Percentiles rank a stretch among this genome's conserved stretches.
Conservation (phyloP, 2,888 invertebrate genomes). For the Cephus pygmeus region DNA sequence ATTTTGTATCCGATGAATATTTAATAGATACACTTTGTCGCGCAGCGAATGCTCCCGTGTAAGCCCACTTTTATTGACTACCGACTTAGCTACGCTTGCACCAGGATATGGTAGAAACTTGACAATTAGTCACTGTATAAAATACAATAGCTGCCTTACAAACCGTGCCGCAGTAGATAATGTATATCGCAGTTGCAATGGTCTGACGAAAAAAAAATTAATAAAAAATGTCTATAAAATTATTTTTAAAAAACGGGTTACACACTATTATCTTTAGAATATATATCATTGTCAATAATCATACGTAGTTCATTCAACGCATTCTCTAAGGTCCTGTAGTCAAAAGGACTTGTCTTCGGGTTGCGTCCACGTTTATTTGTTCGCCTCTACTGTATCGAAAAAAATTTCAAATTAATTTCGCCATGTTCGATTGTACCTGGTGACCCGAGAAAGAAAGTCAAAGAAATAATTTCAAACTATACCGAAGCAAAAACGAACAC, state of each 20-base stretch:
- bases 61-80: background rate
- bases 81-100: background rate
- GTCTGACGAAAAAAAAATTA: background rate
- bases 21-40: background rate
- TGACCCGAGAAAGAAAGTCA: background rate
- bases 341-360: background rate
- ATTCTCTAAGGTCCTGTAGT: no score
- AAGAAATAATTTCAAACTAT: background rate
- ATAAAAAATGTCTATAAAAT: background rate
- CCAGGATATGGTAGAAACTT: background rate
- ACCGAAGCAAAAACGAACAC: background rate
- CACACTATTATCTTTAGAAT: no score
- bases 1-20: background rate
- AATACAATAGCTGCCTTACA: background rate
- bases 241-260: background rate
- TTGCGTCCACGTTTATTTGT: background rate
- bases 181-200: background rate
- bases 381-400: background rate
- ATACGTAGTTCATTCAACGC: no score
- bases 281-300: no score
- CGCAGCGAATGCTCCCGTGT: background rate
- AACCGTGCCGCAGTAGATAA: background rate
- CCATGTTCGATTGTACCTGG: background rate
- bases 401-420: background rate
- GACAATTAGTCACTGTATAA: background rate